Conservation (phyloP, 2,113 vertebrate species). For the Blennius ocellaris region DNA sequence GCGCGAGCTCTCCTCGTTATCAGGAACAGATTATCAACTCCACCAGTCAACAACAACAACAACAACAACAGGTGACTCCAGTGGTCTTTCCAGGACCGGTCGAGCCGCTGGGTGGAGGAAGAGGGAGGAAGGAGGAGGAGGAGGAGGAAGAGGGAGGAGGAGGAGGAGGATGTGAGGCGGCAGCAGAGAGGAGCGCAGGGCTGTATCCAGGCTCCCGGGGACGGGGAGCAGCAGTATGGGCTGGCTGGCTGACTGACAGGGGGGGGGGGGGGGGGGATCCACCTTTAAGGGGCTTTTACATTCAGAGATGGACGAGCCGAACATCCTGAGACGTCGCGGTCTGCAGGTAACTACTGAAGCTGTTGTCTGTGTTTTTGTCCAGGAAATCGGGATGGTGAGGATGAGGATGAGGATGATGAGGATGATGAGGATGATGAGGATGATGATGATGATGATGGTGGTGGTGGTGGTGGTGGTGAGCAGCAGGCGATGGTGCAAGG, state of each 20-base stretch:
- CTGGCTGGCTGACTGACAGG: conserved; percentile 56
- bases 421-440: too few relatives aligned
- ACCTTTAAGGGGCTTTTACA: background rate
- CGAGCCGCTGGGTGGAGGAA: conserved; percentile 12
- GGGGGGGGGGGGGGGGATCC: too few relatives aligned
- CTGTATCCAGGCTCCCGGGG: conserved; percentile 6
- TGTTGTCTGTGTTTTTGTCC: conserved; percentile 31
- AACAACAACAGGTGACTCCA: conserved; percentile 32
- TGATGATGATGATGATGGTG: too few relatives aligned
- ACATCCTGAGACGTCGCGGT: conserved; percentile 82
- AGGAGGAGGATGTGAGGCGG: background rate
- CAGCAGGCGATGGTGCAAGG: background rate
- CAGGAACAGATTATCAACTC: background rate
- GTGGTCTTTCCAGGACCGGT: conserved; percentile 1
- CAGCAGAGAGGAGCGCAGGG: conserved; percentile 6
- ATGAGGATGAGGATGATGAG: too few relatives aligned
- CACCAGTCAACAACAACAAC: background rate
- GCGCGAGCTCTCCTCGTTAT: background rate
- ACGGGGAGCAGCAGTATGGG: conserved; percentile 44
- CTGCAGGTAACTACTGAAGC: conserved; percentile 73
- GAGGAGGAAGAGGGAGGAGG: background rate
- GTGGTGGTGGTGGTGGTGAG: background rate
- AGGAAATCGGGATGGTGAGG: conserved; percentile 10
- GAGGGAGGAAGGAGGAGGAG: conserved; percentile 4
- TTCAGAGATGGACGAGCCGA: conserved; percentile 79